Evolutionary conservation across 1,140 invertebrate species (phyloP).

Genomic region (Platyscapa corneri): DNA sequence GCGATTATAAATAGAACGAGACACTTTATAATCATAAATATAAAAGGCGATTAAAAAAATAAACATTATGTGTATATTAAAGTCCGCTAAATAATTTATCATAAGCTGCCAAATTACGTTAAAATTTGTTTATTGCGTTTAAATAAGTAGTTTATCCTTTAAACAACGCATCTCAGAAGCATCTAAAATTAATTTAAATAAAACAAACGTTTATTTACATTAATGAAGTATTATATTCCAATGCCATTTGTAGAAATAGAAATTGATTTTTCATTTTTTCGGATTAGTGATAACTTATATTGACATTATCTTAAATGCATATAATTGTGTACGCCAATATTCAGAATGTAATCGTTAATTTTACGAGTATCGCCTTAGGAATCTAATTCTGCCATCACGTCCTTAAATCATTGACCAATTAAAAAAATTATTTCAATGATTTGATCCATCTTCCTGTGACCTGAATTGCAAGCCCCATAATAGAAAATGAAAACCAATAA

Average conservation of each 20-base stretch:
- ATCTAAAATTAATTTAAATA: neutral
- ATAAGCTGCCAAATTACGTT: constrained; percentile 10
- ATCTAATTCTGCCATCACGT: neutral
- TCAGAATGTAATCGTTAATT: neutral
- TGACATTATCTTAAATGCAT: no score
- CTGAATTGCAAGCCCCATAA: neutral
- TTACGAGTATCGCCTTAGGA: neutral
- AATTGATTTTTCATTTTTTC: no score
- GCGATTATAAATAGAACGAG: neutral
- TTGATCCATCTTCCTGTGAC: neutral
- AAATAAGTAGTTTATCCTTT: neutral
- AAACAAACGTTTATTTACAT: neutral
- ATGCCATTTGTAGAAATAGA: no score
- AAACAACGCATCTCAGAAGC: neutral
- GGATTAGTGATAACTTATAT: neutral
- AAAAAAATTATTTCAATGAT: constrained; percentile 5
- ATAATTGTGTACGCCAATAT: no score
- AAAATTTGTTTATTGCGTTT: neutral
- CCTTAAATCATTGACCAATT: neutral
- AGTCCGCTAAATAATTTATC: neutral
- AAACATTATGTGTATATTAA: neutral
- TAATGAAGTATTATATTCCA: neutral
- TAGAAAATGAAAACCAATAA: constrained; percentile 61
- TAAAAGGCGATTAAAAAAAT: neutral
- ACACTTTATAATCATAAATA: neutral